Percentiles rank a stretch among this genome's conserved stretches.
These are phyloP conservation scores for Gastracanthus pulcherrimus DNA, from an alignment of 2,888 invertebrate genomes.

Conservation along the genomic window DNA sequence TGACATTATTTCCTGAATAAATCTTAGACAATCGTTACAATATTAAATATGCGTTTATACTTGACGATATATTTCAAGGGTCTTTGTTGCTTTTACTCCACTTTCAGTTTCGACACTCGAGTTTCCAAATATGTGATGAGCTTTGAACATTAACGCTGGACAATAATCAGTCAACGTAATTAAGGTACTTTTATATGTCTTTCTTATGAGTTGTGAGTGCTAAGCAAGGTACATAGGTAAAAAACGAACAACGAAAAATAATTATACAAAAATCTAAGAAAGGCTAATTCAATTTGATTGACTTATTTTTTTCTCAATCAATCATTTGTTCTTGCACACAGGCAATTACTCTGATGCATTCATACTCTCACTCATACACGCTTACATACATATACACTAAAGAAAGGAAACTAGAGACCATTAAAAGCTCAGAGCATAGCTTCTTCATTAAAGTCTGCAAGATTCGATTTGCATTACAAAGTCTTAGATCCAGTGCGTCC, in stretches of 20 bases:
- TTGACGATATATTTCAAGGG: constrained; percentile 66
- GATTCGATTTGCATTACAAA: constrained; percentile 53
- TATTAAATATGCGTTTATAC: constrained; percentile 71
- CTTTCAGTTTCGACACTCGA: constrained; percentile 52
- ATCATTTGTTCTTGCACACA: constrained; percentile 26
- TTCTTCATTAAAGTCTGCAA: constrained; percentile 45
- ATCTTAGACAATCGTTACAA: constrained; percentile 71
- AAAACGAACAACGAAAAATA: constrained; percentile 57
- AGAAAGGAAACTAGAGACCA: constrained; percentile 52
- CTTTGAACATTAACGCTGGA: constrained; percentile 51
- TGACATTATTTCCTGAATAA: constrained; percentile 71
- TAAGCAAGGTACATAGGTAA: constrained; percentile 58
- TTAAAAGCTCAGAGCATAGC: constrained; percentile 42
- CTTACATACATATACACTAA: constrained; percentile 19
- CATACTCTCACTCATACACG: constrained; percentile 9
- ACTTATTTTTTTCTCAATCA: constrained; percentile 43
- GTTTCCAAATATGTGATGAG: constrained; percentile 44
- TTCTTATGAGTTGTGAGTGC: constrained; percentile 36
- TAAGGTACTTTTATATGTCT: constrained; percentile 51
- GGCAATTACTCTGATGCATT: constrained; percentile 25
- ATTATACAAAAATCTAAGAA: constrained; percentile 57
- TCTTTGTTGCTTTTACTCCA: constrained; percentile 54
- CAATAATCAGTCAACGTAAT: constrained; percentile 50
- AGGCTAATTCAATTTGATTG: constrained; percentile 53
- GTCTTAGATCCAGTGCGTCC: constrained; percentile 55